Percentiles rank a stretch among this genome's conserved stretches.
Conservation (phyloP, 1,140 invertebrate species). For the Drosophila lini region DNA sequence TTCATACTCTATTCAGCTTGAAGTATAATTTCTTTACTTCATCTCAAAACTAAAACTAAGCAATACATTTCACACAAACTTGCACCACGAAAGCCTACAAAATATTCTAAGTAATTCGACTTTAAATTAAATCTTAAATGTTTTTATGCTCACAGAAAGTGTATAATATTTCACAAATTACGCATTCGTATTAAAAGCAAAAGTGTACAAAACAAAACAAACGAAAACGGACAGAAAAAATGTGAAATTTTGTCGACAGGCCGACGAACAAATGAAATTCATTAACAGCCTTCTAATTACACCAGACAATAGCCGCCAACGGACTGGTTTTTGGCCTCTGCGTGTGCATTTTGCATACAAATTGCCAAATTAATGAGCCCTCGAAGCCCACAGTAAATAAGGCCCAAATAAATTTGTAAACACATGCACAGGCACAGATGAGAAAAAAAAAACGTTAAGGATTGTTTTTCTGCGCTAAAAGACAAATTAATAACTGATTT, state of each 20-base stretch:
- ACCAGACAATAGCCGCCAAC: slow-evolving; percentile 66
- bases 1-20: neutral
- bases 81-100: neutral
- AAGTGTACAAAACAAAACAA: slow-evolving; percentile 39
- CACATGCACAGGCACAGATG: slow-evolving; percentile 1
- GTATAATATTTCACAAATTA: slow-evolving; percentile 25
- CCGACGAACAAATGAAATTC: slow-evolving; percentile 77
- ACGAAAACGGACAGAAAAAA: slow-evolving; percentile 33
- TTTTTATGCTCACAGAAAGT: neutral
- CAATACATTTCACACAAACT: neutral
- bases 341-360: slow-evolving; percentile 81
- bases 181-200: slow-evolving; percentile 54
- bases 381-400: slow-evolving; percentile 47
- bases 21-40: neutral
- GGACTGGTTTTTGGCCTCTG: slow-evolving; percentile 39
- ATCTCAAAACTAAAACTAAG: neutral
- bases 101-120: neutral
- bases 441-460: neutral
- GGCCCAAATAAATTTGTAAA: slow-evolving; percentile 61
- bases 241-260: slow-evolving; percentile 35
- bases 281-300: slow-evolving; percentile 81
- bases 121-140: neutral
- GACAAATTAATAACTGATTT: slow-evolving; percentile 53
- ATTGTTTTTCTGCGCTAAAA: neutral
- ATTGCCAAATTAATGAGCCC: slow-evolving; percentile 79